Evolutionary conservation across 2,797 vertebrate species (phyloP), one percentile per base, ranked within the genome.

Genomic region (Monodelphis domestica): DNA sequence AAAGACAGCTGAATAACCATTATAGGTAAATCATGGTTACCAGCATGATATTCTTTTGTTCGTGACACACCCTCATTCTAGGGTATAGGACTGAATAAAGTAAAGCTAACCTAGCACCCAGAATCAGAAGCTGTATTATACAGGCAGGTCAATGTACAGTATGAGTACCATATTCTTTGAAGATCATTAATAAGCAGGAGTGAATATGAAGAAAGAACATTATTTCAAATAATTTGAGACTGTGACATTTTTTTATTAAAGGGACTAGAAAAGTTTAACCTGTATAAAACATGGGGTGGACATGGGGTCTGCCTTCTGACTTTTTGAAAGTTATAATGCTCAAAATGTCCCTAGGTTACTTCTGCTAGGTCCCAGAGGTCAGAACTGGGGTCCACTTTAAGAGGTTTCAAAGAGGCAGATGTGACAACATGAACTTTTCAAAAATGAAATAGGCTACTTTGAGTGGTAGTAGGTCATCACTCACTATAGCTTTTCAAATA

Each of bases 1-100:
- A 91, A 54, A 59, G 89, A 15, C 29, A 52, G 26, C 11, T 78
- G 92, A 89, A 26, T 63, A 78, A 84, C 95, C 78, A 95, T 89
- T 12, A 53, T 88, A 93, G 87, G 38, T 17, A 91, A n/a, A 38
- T 70, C n/a, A 38, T 38, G 38, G 33, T 38, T 38, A 21, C 33
- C n/a, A 70, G 5, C 33, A n/a, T 17, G n/a, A 38, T 21, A 70
- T 38, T 38, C 15, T 70, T 70, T 70, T 38, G 59, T 70, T 70
- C n/a, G 70, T 70, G 17, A 70, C 5, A 70, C 17, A 70, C 2
- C 17, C 15, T 21, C 15, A 70, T 70, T 17, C 21, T n/a, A 21
- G 6, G 21, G 5, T 70, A 70, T 17, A 38, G 14, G 14, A 70
- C 59, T 70, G 33, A 70, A 70, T 4, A 54, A 88, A 89, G 90